A percentile compares a stretch with the other conserved stretches of the same genome.
These are phyloP conservation scores for Drosophila mayri DNA, from an alignment of 1,140 invertebrate species.

Conservation along the genomic window DNA sequence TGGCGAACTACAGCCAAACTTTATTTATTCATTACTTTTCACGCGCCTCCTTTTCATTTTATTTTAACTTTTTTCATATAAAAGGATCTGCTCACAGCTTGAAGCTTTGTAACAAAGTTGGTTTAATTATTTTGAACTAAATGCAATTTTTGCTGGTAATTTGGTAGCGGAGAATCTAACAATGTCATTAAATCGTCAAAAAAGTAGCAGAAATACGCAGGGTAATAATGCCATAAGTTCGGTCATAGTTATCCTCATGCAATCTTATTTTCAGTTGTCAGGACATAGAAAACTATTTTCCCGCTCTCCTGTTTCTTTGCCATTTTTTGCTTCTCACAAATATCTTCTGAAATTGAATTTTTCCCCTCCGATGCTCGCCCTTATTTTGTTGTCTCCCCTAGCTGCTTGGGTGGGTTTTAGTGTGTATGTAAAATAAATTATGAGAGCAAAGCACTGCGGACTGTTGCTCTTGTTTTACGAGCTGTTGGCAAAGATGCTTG, in stretches of 20 bases:
- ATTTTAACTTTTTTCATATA: slow-evolving; percentile 31
- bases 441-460: slow-evolving; percentile 27
- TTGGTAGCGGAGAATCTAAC: neutral
- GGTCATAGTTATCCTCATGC: neutral
- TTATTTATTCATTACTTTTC: slow-evolving; percentile 76
- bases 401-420: slow-evolving; percentile 27
- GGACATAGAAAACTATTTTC: slow-evolving; percentile 4
- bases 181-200: neutral
- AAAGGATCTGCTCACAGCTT: neutral
- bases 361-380: slow-evolving; percentile 16
- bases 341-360: slow-evolving; percentile 45
- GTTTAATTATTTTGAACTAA: neutral
- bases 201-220: neutral
- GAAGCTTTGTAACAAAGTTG: slow-evolving; percentile 1
- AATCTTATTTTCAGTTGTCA: slow-evolving; percentile 14
- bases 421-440: slow-evolving; percentile 64
- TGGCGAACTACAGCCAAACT: slow-evolving; percentile 41
- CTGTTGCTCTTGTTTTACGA: slow-evolving; percentile 49
- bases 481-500: slow-evolving; percentile 49
- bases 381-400: slow-evolving; percentile 20
- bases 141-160: neutral
- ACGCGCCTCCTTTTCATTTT: slow-evolving; percentile 30
- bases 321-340: neutral
- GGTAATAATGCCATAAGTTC: neutral
- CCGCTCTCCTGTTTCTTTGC: slow-evolving; percentile 1